Evolutionary conservation across 2,113 vertebrate genomes (phyloP).

Genomic region (Tichodroma muraria): DNA sequence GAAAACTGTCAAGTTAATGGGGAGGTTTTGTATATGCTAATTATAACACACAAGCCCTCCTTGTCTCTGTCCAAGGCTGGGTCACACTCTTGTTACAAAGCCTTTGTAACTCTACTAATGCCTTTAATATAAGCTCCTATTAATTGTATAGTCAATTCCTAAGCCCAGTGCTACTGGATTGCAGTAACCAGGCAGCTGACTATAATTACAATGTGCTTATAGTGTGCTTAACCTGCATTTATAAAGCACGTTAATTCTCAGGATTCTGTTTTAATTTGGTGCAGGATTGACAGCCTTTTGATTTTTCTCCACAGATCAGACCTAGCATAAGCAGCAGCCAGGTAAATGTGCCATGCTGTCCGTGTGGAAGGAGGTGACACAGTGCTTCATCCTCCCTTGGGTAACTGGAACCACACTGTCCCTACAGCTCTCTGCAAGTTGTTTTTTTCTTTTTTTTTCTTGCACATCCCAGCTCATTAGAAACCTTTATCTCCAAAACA

Average conservation of each 20-base stretch:
- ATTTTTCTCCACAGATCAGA: not conserved
- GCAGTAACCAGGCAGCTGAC: constrained; percentile 48
- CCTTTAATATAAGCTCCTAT: constrained; percentile 70
- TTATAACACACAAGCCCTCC: constrained; percentile 40
- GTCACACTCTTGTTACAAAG: constrained; percentile 55
- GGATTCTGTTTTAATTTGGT: constrained; percentile 57
- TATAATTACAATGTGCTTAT: constrained; percentile 68
- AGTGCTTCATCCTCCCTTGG: not conserved
- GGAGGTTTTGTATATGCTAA: not conserved
- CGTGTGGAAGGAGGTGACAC: not conserved
- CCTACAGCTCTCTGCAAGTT: not conserved
- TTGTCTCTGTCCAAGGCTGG: constrained; percentile 38
- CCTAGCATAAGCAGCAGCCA: not conserved
- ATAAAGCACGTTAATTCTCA: constrained; percentile 26
- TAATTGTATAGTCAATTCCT: constrained; percentile 68
- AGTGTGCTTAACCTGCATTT: constrained; percentile 66
- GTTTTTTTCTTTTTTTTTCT: not conserved
- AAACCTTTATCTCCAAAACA: not conserved
- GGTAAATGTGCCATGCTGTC: not conserved
- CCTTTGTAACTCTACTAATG: constrained; percentile 69
- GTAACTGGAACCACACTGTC: not conserved
- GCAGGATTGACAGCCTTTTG: constrained; percentile 6
- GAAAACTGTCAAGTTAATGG: not conserved
- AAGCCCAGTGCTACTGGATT: constrained; percentile 37
- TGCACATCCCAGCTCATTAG: not conserved